Evolutionary conservation across 2,113 vertebrate species (phyloP), one percentile per base, ranked within the genome.

Genomic region (Daubentonia madagascariensis): DNA sequence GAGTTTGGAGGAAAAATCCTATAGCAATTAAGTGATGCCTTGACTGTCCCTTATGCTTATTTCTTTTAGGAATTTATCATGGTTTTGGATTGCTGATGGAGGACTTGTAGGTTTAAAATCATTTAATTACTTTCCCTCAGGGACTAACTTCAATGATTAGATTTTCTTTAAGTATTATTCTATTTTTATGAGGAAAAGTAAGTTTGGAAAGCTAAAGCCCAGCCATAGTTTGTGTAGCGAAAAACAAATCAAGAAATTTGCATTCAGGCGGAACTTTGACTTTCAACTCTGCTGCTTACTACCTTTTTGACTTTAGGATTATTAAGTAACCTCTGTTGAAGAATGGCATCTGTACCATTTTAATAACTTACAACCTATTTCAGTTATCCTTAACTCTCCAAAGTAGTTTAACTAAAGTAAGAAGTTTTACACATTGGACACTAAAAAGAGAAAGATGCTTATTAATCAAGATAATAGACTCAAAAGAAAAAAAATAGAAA

Each of bases 311-410:
- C 76, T 40, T 83, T 83, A 92, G 17, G 32, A 65, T 57, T 92
- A 67, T 96, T 92, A 83, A 96, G 50, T 83, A 92, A 37, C 67
- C 12, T 87, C n/a, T 83, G 48, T 40, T 75, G 48, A 96, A 88
- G 48, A 96, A 75, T 92, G 67, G 9, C 48, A 92, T 83, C 85
- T 57, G 32, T 75, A 37, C n/a, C 45, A 73, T 57, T 92, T 96
- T 72, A 88, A 48, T 96, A 92, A 89, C 84, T 93, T 89, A 76
- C 32, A 84, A 50, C 35, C 40, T 88, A 67, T 76, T 89, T 76
- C 32, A 88, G 20, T 54, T 88, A 13, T 92, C 40, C 83, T 81
- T 76, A 37, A 7, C 32, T 30, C 37, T 67, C 32, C 48, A 67
- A 73, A 76, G 40, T 75, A 73, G 30, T 57, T 96, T 83, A 88